Conservation (phyloP, 2,797 vertebrate species). For the Sandelia bainsii region DNA sequence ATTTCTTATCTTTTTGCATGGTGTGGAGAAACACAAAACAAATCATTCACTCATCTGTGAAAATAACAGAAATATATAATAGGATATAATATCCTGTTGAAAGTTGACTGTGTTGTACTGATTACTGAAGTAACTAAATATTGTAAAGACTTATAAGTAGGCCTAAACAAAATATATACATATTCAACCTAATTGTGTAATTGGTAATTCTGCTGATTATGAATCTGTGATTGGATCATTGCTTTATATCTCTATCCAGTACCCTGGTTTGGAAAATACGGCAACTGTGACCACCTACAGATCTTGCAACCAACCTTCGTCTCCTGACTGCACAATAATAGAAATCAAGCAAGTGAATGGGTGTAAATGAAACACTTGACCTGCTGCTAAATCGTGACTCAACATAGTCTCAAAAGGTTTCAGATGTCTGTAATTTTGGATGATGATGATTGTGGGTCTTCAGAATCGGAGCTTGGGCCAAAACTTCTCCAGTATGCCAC, state of each 20-base stretch:
- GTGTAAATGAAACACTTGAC: conserved; percentile 12
- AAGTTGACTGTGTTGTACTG: too few relatives aligned
- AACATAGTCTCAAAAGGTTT: conserved; percentile 23
- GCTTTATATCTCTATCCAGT: background rate
- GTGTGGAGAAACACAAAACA: background rate
- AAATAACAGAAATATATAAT: background rate
- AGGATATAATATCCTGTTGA: too few relatives aligned
- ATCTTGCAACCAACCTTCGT: conserved; percentile 8
- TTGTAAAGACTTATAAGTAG: too few relatives aligned
- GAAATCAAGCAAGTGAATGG: conserved; percentile 41
- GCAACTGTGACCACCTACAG: conserved; percentile 3
- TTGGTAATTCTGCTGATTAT: too few relatives aligned
- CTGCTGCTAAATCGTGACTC: conserved; percentile 25
- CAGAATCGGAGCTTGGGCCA: conserved; percentile 11
- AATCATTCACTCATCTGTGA: background rate
- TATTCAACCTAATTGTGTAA: too few relatives aligned
- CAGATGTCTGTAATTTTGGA: conserved; percentile 37
- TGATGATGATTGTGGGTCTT: conserved; percentile 48
- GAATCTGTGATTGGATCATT: too few relatives aligned
- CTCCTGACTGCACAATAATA: background rate
- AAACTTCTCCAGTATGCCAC: background rate
- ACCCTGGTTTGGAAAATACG: conserved; percentile 4
- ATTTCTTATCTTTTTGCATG: background rate
- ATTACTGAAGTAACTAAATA: too few relatives aligned
- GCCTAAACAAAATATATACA: too few relatives aligned